phyloP scores from a whole-genome alignment of 2,888 invertebrate species.

The Diploptera punctata region DNA sequence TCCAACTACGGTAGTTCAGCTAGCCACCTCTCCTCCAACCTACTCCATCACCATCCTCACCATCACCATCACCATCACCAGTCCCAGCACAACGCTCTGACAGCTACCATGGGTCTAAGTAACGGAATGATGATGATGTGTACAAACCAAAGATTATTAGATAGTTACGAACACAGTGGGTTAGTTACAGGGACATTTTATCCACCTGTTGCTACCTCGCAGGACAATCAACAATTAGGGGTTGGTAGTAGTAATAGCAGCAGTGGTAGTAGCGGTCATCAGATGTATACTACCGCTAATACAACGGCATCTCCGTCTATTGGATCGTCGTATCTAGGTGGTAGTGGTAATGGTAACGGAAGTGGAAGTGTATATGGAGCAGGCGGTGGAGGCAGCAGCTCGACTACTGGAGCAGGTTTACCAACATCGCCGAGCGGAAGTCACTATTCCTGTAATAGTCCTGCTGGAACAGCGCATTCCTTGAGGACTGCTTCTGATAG shows the following conservation, averaged over 20 bases:
- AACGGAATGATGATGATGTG: constrained; percentile 87
- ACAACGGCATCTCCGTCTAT: not conserved
- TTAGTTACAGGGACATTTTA: constrained; percentile 86
- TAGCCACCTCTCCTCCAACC: not conserved
- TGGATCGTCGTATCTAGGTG: not conserved
- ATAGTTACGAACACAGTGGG: constrained; percentile 48
- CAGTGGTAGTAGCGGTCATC: constrained; percentile 1
- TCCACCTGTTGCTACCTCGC: constrained; percentile 84
- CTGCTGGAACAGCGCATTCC: not conserved
- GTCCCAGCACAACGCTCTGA: constrained; percentile 48
- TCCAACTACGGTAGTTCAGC: not conserved
- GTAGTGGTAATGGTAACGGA: not conserved
- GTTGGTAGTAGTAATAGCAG: not conserved
- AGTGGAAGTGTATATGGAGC: constrained; percentile 1
- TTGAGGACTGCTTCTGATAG: constrained; percentile 4
- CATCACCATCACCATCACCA: constrained; percentile 37
- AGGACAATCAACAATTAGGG: constrained; percentile 64
- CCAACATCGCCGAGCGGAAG: constrained; percentile 21
- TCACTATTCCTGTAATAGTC: constrained; percentile 24
- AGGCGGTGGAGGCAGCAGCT: not conserved
- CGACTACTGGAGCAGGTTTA: not conserved
- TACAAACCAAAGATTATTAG: constrained; percentile 69
- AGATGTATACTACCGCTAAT: not conserved
- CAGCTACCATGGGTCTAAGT: constrained; percentile 83
- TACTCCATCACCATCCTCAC: constrained; percentile 36